Conservation (phyloP, 1,140 invertebrate genomes). For the Papilio polyxenes region DNA sequence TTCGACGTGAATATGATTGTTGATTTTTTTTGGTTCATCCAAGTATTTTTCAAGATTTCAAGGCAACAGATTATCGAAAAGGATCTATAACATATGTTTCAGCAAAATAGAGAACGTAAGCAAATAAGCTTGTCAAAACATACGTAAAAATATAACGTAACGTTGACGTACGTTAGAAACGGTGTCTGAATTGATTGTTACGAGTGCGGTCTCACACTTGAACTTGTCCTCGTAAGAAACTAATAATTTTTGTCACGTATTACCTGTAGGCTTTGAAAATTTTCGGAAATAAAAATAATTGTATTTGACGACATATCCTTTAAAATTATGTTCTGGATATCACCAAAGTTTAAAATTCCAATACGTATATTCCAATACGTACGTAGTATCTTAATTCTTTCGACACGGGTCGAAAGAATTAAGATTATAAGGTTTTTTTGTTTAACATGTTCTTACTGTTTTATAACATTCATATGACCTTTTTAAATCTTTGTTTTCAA, state of each 20-base stretch:
- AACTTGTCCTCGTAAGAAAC: conserved; percentile 32
- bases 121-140: neutral
- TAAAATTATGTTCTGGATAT: too few species aligned
- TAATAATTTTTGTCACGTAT: conserved; percentile 24
- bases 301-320: neutral
- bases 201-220: conserved; percentile 30
- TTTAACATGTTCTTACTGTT: too few species aligned
- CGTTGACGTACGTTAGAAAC: conserved; percentile 17
- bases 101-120: neutral
- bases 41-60: neutral
- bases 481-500: too few species aligned
- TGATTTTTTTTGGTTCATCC: neutral
- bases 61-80: neutral
- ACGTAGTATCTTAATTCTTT: too few species aligned
- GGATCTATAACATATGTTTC: neutral
- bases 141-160: neutral
- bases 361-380: too few species aligned
- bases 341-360: too few species aligned
- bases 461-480: too few species aligned
- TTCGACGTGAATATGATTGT: too few species aligned
- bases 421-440: too few species aligned
- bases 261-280: too few species aligned
- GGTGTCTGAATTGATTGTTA: conserved; percentile 26
- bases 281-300: neutral
- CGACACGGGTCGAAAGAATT: too few species aligned